Evolutionary conservation across 2,113 vertebrate genomes (phyloP), one percentile per base, ranked within the genome.

Genomic region (Calyptommatus sinebrachiatus): DNA sequence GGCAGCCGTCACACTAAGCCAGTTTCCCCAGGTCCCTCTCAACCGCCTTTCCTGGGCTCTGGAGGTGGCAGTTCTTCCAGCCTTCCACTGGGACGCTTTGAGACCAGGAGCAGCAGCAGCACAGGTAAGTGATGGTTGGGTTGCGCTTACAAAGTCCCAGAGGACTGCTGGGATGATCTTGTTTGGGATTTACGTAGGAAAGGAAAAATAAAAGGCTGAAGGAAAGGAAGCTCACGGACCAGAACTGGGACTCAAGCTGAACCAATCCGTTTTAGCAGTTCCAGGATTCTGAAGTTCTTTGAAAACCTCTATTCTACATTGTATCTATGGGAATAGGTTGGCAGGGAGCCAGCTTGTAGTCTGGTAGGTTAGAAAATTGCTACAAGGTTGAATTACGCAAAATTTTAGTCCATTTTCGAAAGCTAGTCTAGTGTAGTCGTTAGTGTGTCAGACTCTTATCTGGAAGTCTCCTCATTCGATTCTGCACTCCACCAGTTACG

Each of bases 1-100:
- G 91, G 88, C 78, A 91, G 76, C 77, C 91, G 92, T 63, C 86
- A 89, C 31, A 65, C 88, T 22, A 88, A 90, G 65, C 76, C 76
- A 16, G 71, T 82, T n/a, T 90, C 87, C 28, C 78, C 89, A 77
- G 87, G 85, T 50, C 72, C 71, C 10, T 20, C 78, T 12, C 79
- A 60, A 73, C 81, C 28, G 1, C 71, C 78, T 73, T 83, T 77
- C 65, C 89, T 84, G 79, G 29, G 67, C 63, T 73, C 86, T 31
- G 86, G 82, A 60, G 73, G 81, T 45, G 71, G 89, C 1, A 16
- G 66, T 72, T 46, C 74, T 85, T 71, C 86, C 71, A 76, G 81
- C 82, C 84, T 80, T 81, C 63, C 53, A 61, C 63, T 75, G 57
- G 2, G 86, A 73, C 4, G 90, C 76, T 48, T 85, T 65, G 81